phyloP scores from a whole-genome alignment of 1,140 invertebrate species.

The Danaus plexippus region DNA sequence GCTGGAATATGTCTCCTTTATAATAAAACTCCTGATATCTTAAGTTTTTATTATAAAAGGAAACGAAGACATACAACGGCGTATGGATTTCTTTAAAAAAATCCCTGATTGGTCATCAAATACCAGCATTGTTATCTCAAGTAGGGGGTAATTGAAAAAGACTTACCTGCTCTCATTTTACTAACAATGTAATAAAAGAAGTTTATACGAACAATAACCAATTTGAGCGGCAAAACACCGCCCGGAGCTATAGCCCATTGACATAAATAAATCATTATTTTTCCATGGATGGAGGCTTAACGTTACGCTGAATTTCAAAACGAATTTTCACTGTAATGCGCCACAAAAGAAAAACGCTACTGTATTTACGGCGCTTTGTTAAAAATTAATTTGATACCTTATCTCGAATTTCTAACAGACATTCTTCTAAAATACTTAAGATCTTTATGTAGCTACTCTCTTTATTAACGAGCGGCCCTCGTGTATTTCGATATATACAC shows the following conservation, averaged over 20 bases:
- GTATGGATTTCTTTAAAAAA: slow-evolving; percentile 31
- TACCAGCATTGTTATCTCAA: slow-evolving; percentile 45
- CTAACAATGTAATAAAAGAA: slow-evolving; percentile 69
- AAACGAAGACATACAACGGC: slow-evolving; percentile 19
- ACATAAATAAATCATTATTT: slow-evolving; percentile 70
- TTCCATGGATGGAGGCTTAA: slow-evolving; percentile 35
- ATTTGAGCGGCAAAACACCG: slow-evolving; percentile 58
- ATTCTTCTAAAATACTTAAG: slow-evolving; percentile 30
- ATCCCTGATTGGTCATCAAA: slow-evolving; percentile 32
- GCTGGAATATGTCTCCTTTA: slow-evolving; percentile 42
- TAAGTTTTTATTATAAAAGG: slow-evolving; percentile 15
- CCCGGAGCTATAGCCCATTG: slow-evolving; percentile 53
- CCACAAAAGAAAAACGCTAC: slow-evolving; percentile 64
- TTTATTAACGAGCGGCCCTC: slow-evolving; percentile 19
- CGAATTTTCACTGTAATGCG: slow-evolving; percentile 62
- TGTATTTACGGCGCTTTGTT: slow-evolving; percentile 55
- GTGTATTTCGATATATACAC: slow-evolving; percentile 17
- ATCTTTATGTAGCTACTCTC: slow-evolving; percentile 10
- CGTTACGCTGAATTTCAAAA: slow-evolving; percentile 44
- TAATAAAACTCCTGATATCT: slow-evolving; percentile 30
- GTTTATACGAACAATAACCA: slow-evolving; percentile 67
- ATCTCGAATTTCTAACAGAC: slow-evolving; percentile 52
- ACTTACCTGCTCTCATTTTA: slow-evolving; percentile 57
- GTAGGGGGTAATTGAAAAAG: slow-evolving; percentile 47
- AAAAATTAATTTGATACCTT: slow-evolving; percentile 70